Conservation (phyloP, 1,140 invertebrate species). For the Apis florea region DNA sequence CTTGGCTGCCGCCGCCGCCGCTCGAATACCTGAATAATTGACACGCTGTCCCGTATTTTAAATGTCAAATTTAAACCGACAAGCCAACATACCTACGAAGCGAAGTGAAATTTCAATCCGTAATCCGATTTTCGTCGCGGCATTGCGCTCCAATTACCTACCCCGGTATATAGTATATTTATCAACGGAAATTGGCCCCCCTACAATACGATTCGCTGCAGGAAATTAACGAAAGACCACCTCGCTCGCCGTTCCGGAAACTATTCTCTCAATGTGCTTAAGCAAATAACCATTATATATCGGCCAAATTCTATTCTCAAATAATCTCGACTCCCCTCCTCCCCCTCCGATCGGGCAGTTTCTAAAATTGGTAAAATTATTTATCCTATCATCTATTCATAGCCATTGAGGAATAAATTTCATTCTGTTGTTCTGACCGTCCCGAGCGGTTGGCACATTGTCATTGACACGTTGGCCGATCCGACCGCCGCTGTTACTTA, state of each 20-base stretch:
- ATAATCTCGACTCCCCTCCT: not conserved
- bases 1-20: not conserved
- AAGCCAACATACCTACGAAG: too few species aligned
- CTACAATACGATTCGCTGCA: not conserved
- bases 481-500: too few species aligned
- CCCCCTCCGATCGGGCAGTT: not conserved
- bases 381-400: not conserved
- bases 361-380: not conserved
- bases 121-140: not conserved
- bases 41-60: not conserved
- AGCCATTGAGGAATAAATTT: not conserved
- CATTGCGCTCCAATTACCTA: constrained; percentile 7
- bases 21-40: not conserved
- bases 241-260: too few species aligned
- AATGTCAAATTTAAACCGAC: not conserved
- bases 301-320: constrained; percentile 7
- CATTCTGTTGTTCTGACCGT: not conserved
- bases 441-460: too few species aligned
- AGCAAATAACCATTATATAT: not conserved
- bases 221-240: constrained; percentile 4
- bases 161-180: not conserved
- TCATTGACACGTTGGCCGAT: too few species aligned
- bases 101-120: not conserved
- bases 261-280: not conserved
- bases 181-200: not conserved